Base-by-base conservation (phyloP, 2,797 vertebrate genomes). In the Phoeniculus purpureus region DNA sequence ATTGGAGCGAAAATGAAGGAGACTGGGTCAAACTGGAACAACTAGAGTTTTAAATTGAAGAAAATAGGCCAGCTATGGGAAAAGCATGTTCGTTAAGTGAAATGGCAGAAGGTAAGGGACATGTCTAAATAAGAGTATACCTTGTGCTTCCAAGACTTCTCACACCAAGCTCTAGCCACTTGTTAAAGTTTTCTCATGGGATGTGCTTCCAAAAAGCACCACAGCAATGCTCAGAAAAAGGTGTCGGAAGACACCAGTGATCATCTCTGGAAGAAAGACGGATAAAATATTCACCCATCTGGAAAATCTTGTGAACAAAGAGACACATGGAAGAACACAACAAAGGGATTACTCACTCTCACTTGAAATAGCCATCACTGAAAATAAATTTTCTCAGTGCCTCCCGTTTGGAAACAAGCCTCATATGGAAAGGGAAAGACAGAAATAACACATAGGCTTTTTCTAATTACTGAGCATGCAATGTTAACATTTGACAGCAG, bases 221-320 rank as follows among this genome's bases (percentile, higher is more conserved):
- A 34, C 22, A 78, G 9, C 16, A 78, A n/a, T 83, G 20, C 50
- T 72, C 1, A 0, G 26, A 34, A 90, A 51, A 77, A 83, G 21
- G 55, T 66, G 52, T 60, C 58, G 61, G 18, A 84, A 81, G 66
- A 62, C 50, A 81, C 5, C 29, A 91, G 3, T 27, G n/a, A 47
- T 5, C 15, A 68, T 8, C 45, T 87, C 56, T 32, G 68, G 19
- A 76, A 84, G 31, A 85, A 87, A 76, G 22, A 64, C 7, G 27
- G 31, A 47, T 76, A 50, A 65, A 76, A 73, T 43, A 81, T 48
- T 61, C 58, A 58, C 31, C 43, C 62, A 61, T 71, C 37, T 76
- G 89, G 82, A 92, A 90, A 94, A 89, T 55, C 82, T 51, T 76
- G 14, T 74, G 80, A 93, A 84, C 54, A 67, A 48, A 52, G 77